Evolutionary conservation across 2,113 vertebrate species (phyloP).

Genomic region (Columba janthina): DNA sequence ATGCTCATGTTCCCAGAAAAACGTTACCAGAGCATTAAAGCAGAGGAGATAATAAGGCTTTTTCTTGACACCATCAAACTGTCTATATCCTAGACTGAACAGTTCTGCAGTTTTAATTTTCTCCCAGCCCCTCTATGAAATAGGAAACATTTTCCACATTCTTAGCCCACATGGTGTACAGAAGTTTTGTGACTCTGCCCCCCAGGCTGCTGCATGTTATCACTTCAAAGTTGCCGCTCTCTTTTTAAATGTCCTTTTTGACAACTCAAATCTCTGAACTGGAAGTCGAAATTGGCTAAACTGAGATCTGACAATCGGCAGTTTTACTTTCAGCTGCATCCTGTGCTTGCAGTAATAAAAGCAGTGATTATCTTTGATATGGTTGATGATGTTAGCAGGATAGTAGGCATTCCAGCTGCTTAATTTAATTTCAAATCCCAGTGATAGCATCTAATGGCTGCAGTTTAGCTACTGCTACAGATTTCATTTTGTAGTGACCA

Average conservation of each 20-base stretch:
- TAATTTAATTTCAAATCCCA: conserved; percentile 69
- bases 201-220: conserved; percentile 26
- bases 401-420: conserved; percentile 52
- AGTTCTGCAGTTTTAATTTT: conserved; percentile 24
- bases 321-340: conserved; percentile 58
- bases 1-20: conserved; percentile 9
- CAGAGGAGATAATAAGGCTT: conserved; percentile 25
- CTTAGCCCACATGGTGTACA: background rate
- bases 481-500: conserved; percentile 50
- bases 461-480: conserved; percentile 28
- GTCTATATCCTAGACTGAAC: conserved; percentile 4
- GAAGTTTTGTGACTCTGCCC: conserved; percentile 42
- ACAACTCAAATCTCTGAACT: conserved; percentile 60
- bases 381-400: conserved; percentile 54
- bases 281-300: conserved; percentile 65
- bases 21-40: conserved; percentile 39
- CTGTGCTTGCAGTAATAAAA: conserved; percentile 58
- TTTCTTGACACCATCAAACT: conserved; percentile 15
- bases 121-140: conserved; percentile 32
- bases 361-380: conserved; percentile 54
- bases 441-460: conserved; percentile 29
- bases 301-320: conserved; percentile 60
- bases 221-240: conserved; percentile 48
- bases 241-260: conserved; percentile 63
- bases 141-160: background rate